These are phyloP conservation scores for Recurvirostra avosetta DNA, from an alignment of 2,113 vertebrate genomes.

Conservation along the genomic window DNA sequence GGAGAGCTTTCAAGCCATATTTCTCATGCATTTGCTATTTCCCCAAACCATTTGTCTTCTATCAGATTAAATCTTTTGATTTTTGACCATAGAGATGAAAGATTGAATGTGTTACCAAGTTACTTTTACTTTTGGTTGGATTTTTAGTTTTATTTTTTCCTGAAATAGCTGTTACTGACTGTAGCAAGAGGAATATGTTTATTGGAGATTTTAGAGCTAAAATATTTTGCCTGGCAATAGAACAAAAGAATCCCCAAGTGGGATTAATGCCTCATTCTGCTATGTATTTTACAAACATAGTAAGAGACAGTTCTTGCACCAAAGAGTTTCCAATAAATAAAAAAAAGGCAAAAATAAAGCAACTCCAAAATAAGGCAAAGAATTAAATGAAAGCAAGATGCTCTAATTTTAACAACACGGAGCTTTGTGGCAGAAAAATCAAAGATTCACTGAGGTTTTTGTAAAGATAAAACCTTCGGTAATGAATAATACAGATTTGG, in stretches of 20 bases:
- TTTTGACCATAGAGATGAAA: constrained; percentile 45
- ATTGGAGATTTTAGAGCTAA: neutral
- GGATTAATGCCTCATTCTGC: neutral
- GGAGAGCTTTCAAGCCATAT: constrained; percentile 59
- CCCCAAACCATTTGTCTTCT: constrained; percentile 50
- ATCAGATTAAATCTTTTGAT: constrained; percentile 49
- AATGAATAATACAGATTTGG: neutral
- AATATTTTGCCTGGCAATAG: neutral
- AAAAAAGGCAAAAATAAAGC: neutral
- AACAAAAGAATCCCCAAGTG: neutral
- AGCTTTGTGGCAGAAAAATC: neutral
- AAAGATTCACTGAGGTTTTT: neutral
- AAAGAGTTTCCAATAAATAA: neutral
- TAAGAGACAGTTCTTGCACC: neutral
- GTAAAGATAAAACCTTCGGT: neutral
- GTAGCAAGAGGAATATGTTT: neutral
- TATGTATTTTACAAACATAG: neutral
- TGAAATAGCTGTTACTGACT: neutral
- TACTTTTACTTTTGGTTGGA: neutral
- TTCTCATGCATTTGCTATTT: constrained; percentile 44
- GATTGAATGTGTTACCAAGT: neutral
- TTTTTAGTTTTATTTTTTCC: neutral
- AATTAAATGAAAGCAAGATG: neutral
- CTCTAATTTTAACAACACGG: neutral
- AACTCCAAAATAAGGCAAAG: neutral